Evolutionary conservation across 2,797 vertebrate species (phyloP), one percentile per base, ranked within the genome.

Genomic region (Odontamblyopus lacepedii): DNA sequence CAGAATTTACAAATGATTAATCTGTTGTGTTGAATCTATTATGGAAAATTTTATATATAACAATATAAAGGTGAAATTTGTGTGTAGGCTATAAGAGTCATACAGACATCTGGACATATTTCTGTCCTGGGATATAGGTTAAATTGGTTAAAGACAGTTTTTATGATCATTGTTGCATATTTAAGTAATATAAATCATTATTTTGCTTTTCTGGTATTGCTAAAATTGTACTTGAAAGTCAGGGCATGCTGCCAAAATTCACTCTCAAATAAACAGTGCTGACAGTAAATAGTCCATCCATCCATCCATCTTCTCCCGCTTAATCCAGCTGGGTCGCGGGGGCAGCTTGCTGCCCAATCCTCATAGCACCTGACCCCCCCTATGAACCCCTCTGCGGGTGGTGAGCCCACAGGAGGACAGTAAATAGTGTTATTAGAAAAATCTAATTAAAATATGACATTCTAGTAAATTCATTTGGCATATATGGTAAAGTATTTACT

Each of bases 221-320:
- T 19, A 53, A 19, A 53, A n/a, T n/a, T 53, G 18, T 53, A 19
- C 18, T 7, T n/a, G 5, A 53, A 19, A 53, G 51, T 53, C 18
- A n/a, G 51, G 16, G 18, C 2, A 44, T 53, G 16, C 18, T n/a
- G 18, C 18, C 51, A n/a, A 19, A 53, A 83, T 81, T 89, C 71
- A 88, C 41, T 48, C 44, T 48, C 44, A 48, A 15, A 13, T 48
- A 15, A 48, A 48, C 44, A 48, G 44, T 48, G 44, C 15, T 82
- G 67, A 0, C 19, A 55, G 7, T n/a, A 55, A 8, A 13, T 55
- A n/a, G 51, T 55, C 23, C 23, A 23, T 23, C 23, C 23, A 23
- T 23, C 23, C 23, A 23, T 23, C 23, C 23, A 23, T 23, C 23
- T 23, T 23, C 23, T 23, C 23, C 23, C 23, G 23, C 23, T 23